A percentile compares a stretch with the other conserved stretches of the same genome.
These are phyloP conservation scores for Muntiacus muntjak DNA, from an alignment of 2,113 vertebrate genomes.

Conservation along the genomic window DNA sequence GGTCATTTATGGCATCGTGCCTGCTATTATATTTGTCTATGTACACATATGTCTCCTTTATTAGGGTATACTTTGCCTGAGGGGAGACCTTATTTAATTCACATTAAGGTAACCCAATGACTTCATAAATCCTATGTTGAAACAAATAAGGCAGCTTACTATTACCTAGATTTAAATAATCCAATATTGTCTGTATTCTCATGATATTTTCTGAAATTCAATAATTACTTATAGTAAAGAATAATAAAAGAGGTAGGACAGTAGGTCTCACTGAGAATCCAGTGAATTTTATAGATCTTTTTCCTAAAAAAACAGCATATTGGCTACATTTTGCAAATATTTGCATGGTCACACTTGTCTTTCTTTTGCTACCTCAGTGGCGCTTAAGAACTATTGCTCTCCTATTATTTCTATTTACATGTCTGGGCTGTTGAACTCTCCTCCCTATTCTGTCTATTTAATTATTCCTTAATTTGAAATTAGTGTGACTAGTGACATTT, in stretches of 20 bases:
- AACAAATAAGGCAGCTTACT: neutral
- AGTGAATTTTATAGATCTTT: neutral
- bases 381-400: neutral
- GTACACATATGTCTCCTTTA: neutral
- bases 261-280: neutral
- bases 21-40: neutral
- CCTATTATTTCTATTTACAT: neutral
- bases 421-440: neutral
- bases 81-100: neutral
- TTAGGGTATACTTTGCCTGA: neutral
- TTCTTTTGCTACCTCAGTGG: neutral
- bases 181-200: neutral
- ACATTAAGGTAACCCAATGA: neutral
- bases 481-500: conserved; percentile 28
- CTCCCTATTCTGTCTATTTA: conserved; percentile 27
- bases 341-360: neutral
- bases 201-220: neutral
- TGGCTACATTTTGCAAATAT: neutral
- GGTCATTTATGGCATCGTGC: neutral
- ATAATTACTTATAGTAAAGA: neutral
- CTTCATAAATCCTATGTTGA: neutral
- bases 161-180: neutral
- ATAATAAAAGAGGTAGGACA: neutral
- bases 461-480: conserved; percentile 37
- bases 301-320: neutral